These are phyloP conservation scores for Porites evermanni DNA, from an alignment of 92 coral and sea anemone genomes.

Conservation along the genomic window DNA sequence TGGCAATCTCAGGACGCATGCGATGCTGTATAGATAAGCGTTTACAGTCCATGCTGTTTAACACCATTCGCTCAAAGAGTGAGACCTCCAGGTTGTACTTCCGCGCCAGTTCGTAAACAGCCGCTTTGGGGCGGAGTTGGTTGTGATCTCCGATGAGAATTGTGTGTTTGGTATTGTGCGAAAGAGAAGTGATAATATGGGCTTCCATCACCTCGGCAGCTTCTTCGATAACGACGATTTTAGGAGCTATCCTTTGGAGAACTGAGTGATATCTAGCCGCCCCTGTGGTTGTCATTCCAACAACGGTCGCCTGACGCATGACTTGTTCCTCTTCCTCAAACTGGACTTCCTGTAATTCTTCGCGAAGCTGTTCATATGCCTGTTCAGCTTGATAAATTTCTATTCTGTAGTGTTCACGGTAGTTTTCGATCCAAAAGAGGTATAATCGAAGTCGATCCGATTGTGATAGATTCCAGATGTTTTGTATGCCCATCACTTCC, in stretches of 20 bases:
- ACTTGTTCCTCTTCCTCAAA: slow-evolving; percentile 58
- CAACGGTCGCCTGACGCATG: slow-evolving; percentile 71
- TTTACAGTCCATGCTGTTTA: slow-evolving; percentile 69
- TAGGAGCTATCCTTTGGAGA: slow-evolving; percentile 71
- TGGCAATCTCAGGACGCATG: slow-evolving; percentile 79
- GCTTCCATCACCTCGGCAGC: slow-evolving; percentile 95
- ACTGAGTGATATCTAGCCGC: slow-evolving; percentile 76
- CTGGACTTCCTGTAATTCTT: slow-evolving; percentile 24
- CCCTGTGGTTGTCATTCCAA: slow-evolving; percentile 87
- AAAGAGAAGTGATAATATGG: slow-evolving; percentile 81
- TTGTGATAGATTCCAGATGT: slow-evolving; percentile 65
- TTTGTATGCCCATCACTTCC: slow-evolving; percentile 30
- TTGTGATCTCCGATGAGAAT: slow-evolving; percentile 94
- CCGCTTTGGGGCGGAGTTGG: slow-evolving; percentile 87
- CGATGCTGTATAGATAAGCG: slow-evolving; percentile 72
- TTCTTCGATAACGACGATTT: slow-evolving; percentile 82
- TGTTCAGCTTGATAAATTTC: slow-evolving; percentile 46
- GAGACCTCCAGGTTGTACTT: slow-evolving; percentile 73
- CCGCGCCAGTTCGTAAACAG: slow-evolving; percentile 72
- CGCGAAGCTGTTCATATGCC: slow-evolving; percentile 54
- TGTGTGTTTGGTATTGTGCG: slow-evolving; percentile 72
- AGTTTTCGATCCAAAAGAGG: slow-evolving; percentile 66
- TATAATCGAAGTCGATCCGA: slow-evolving; percentile 69
- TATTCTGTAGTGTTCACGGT: slow-evolving; percentile 43
- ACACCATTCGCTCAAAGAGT: slow-evolving; percentile 77